Conservation (phyloP, 2,797 vertebrate genomes). For the Potorous gilbertii region DNA sequence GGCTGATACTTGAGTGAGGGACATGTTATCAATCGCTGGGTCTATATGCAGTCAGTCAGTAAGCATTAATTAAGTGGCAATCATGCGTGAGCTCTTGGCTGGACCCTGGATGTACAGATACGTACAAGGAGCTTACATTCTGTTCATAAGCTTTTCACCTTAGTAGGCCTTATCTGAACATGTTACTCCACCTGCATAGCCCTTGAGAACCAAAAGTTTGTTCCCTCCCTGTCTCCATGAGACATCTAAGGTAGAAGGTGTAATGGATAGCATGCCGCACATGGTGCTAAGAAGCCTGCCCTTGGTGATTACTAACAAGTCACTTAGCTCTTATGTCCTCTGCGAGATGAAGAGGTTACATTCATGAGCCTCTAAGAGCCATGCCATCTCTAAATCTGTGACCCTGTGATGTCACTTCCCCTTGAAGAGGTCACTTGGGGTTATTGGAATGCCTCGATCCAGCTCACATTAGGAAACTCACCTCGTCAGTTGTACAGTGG, state of each 20-base stretch:
- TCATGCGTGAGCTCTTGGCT: background rate
- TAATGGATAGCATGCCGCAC: background rate
- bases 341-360: background rate
- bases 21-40: background rate
- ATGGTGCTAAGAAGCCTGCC: background rate
- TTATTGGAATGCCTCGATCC: background rate
- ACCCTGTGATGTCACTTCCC: background rate
- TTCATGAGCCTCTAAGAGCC: background rate
- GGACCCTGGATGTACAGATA: background rate
- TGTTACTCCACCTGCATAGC: background rate
- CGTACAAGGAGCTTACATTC: background rate
- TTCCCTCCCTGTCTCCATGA: background rate
- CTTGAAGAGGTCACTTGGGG: background rate
- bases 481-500: conserved; percentile 59
- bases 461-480: background rate
- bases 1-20: background rate
- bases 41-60: background rate
- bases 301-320: background rate
- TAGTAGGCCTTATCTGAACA: background rate
- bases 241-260: background rate
- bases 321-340: background rate
- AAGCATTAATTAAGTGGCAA: background rate
- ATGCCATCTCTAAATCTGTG: background rate
- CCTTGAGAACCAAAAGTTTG: background rate
- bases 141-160: background rate